Evolutionary conservation across 2,888 invertebrate species (phyloP).

Genomic region (Nomada fucata): DNA sequence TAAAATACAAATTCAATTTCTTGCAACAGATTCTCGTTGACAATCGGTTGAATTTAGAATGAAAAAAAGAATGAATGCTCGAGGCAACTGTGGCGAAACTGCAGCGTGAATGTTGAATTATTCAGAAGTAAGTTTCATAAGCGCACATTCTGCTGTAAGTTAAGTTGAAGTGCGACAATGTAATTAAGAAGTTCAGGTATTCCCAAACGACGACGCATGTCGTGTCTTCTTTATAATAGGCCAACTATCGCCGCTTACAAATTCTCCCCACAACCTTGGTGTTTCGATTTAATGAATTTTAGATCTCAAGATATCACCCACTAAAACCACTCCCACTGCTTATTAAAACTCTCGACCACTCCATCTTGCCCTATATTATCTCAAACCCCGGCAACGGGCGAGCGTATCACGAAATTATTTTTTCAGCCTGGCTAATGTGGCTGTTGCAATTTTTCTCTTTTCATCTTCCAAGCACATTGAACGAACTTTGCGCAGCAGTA

Average conservation of each 20-base stretch:
- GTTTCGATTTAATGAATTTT: slow-evolving; percentile 80
- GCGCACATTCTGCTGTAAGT: slow-evolving; percentile 34
- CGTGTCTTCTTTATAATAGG: slow-evolving; percentile 57
- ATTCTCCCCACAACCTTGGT: slow-evolving; percentile 54
- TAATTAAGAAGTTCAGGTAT: slow-evolving; percentile 66
- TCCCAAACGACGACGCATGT: slow-evolving; percentile 62
- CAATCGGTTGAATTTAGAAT: slow-evolving; percentile 3
- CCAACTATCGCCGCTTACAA: slow-evolving; percentile 54
- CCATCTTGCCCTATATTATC: slow-evolving; percentile 60
- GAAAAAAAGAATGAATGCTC: slow-evolving; percentile 1
- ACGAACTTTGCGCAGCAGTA: background rate
- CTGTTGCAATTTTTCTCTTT: background rate
- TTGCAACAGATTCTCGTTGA: background rate
- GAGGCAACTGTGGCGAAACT: slow-evolving; percentile 3
- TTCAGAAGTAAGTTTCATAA: slow-evolving; percentile 40
- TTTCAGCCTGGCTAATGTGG: slow-evolving; percentile 9
- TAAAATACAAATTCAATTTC: background rate
- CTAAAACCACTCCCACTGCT: slow-evolving; percentile 73
- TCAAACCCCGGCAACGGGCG: slow-evolving; percentile 32
- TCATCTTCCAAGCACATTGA: too few species aligned
- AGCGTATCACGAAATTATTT: slow-evolving; percentile 39
- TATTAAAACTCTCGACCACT: slow-evolving; percentile 74
- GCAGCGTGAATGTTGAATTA: slow-evolving; percentile 27
- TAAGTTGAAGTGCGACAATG: slow-evolving; percentile 48
- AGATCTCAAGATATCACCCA: slow-evolving; percentile 78